These are phyloP conservation scores for Cheilosia grossa DNA, from an alignment of 2,888 invertebrate genomes.

Conservation along the genomic window DNA sequence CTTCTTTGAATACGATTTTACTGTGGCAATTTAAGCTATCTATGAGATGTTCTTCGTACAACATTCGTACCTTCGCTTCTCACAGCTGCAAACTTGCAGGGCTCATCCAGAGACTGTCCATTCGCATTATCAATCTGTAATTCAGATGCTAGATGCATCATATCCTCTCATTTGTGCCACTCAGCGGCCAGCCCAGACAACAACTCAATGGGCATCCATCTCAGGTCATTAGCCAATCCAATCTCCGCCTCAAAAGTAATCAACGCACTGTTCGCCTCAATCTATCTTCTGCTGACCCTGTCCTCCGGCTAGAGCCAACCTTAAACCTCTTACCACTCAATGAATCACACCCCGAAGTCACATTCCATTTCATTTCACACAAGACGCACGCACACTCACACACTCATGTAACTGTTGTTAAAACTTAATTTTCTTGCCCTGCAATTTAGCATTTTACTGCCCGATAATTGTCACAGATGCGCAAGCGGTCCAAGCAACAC, in stretches of 20 bases:
- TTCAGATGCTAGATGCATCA: too few relatives aligned
- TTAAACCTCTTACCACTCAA: constrained; percentile 69
- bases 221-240: constrained; percentile 66
- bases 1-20: too few relatives aligned
- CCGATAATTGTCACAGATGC: constrained; percentile 71
- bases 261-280: constrained; percentile 69
- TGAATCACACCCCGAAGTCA: constrained; percentile 67
- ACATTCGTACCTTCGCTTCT: too few relatives aligned
- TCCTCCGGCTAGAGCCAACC: constrained; percentile 43
- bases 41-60: too few relatives aligned
- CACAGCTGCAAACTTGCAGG: too few relatives aligned
- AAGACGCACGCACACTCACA: constrained; percentile 1
- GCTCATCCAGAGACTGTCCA: too few relatives aligned
- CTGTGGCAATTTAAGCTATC: too few relatives aligned
- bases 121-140: too few relatives aligned
- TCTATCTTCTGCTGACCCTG: constrained; percentile 51
- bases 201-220: constrained; percentile 46
- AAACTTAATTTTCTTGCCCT: constrained; percentile 59
- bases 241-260: constrained; percentile 64
- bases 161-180: background rate
- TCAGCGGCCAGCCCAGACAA: constrained; percentile 5
- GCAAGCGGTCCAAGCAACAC: constrained; percentile 27
- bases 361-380: constrained; percentile 33
- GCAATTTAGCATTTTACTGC: constrained; percentile 72
- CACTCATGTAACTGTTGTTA: background rate